Conservation (phyloP, 2,888 invertebrate species). For the Nomada fabriciana region DNA sequence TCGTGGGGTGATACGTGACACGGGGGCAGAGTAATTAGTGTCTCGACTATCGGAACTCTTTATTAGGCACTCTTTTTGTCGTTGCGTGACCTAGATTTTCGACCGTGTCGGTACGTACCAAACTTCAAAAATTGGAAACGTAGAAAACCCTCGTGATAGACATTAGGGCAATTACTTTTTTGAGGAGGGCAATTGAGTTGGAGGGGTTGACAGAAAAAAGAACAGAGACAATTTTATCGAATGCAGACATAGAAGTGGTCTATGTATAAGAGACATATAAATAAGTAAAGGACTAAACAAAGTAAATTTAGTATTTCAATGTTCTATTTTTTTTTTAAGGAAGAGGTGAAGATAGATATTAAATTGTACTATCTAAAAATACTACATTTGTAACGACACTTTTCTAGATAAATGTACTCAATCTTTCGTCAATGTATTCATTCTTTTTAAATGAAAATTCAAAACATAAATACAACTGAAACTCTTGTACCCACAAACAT, state of each 20-base stretch:
- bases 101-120: background rate
- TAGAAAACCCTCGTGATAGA: background rate
- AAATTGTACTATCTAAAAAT: background rate
- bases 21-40: slow-evolving; percentile 40
- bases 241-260: no score
- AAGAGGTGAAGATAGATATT: background rate
- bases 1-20: slow-evolving; percentile 1
- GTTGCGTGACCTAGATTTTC: slow-evolving; percentile 32
- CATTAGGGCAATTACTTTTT: slow-evolving; percentile 13
- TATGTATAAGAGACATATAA: no score
- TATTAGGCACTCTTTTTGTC: slow-evolving; percentile 31
- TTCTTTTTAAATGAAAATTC: no score
- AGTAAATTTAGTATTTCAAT: no score
- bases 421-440: no score
- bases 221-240: background rate
- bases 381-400: no score
- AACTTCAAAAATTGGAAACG: background rate
- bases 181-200: background rate
- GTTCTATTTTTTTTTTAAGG: background rate
- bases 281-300: no score
- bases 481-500: no score
- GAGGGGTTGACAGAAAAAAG: background rate
- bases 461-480: no score
- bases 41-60: slow-evolving; percentile 45
- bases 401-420: no score